These are phyloP conservation scores for Rhorus exstirpatorius DNA, from an alignment of 2,888 invertebrate species.

Conservation along the genomic window DNA sequence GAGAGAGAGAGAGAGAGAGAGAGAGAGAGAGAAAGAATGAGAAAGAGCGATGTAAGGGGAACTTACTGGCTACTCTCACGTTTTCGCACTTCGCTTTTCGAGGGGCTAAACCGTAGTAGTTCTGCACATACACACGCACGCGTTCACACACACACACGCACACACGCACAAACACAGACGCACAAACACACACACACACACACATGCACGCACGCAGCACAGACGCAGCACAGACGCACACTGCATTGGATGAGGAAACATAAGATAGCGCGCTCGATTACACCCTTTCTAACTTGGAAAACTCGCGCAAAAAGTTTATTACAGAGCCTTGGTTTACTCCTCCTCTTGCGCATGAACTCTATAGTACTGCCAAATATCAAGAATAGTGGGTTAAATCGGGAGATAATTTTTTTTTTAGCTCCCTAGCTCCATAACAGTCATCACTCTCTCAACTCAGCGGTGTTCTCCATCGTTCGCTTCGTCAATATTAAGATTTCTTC, in stretches of 20 bases:
- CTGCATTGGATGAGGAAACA: constrained; percentile 69
- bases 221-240: constrained; percentile 18
- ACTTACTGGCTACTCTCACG: constrained; percentile 63
- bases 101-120: constrained; percentile 42
- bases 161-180: not conserved
- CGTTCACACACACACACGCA: not conserved
- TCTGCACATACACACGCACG: not conserved
- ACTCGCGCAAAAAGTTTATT: constrained; percentile 79
- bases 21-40: not conserved
- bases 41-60: constrained; percentile 5
- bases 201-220: not conserved
- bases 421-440: constrained; percentile 41
- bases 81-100: constrained; percentile 62
- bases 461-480: constrained; percentile 44
- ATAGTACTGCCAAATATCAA: constrained; percentile 62
- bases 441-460: constrained; percentile 40
- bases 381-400: constrained; percentile 51
- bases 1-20: not conserved
- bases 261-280: constrained; percentile 79
- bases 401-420: constrained; percentile 42
- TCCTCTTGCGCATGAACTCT: constrained; percentile 62
- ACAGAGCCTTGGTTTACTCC: constrained; percentile 72
- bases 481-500: constrained; percentile 46
- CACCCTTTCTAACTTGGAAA: constrained; percentile 79
- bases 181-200: not conserved